Evolutionary conservation across 2,797 vertebrate species (phyloP).

Genomic region (Chloroceryle amazona): DNA sequence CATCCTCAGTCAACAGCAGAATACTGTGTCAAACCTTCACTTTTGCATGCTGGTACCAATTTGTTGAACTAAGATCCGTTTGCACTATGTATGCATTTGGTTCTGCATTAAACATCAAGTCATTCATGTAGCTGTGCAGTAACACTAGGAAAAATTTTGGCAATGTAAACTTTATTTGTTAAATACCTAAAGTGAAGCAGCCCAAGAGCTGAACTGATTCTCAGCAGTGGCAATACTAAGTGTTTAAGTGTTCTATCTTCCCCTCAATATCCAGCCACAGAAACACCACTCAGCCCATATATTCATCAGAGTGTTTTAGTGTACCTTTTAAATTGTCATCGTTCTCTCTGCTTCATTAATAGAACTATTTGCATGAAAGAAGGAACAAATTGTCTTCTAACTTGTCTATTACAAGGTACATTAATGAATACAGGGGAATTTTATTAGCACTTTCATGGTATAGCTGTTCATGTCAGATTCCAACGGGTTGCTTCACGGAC

Average conservation of each 20-base stretch:
- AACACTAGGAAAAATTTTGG: neutral
- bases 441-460: slow-evolving; percentile 38
- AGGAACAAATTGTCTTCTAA: slow-evolving; percentile 69
- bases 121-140: neutral
- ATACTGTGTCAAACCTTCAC: fast-evolving
- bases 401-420: slow-evolving; percentile 52
- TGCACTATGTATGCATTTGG: fast-evolving
- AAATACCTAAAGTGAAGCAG: neutral
- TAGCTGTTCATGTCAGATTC: neutral
- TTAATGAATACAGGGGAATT: slow-evolving; percentile 61
- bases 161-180: neutral
- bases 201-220: neutral
- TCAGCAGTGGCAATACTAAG: neutral
- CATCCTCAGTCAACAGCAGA: neutral
- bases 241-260: neutral
- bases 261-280: neutral
- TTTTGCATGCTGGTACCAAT: neutral
- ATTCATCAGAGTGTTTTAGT: slow-evolving; percentile 60
- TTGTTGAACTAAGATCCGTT: neutral
- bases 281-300: slow-evolving; percentile 9
- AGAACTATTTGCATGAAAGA: slow-evolving; percentile 65
- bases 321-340: slow-evolving; percentile 62
- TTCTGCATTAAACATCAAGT: neutral
- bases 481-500: neutral
- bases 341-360: slow-evolving; percentile 57